Evolutionary conservation across 2,797 vertebrate species (phyloP), one percentile per base, ranked within the genome.

Genomic region (Onychomys leucogaster): DNA sequence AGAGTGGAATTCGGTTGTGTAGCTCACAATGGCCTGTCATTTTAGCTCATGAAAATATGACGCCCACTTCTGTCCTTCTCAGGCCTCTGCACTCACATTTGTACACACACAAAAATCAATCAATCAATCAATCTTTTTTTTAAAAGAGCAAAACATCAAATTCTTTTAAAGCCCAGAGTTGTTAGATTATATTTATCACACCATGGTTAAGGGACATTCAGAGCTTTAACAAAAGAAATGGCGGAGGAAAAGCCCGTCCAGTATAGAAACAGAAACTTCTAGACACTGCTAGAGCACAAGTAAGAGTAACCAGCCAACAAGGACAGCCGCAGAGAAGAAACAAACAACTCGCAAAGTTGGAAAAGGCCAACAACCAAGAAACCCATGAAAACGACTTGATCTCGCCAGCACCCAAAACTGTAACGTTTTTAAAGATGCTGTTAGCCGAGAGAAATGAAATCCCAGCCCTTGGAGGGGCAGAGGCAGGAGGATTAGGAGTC

Each of bases 171-270:
- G 4, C 11, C n/a, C n/a, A 55, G 21, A n/a, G 43, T 86, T 25
- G 16, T 55, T 71, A n/a, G 69, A 69, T 16, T 46, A 37, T 69
- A n/a, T 67, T 86, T 86, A 27, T 69, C 84, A 69, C 52, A 69
- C 69, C 19, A 25, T 37, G 21, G 65, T 52, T 69, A 52, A 86
- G 46, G 65, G 6, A 86, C 10, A 46, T 65, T 49, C 32, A 10
- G 84, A 71, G 21, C 7, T 83, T 86, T 86, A 89, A 82, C 67
- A 49, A 57, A 59, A 92, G 75, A 91, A 94, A 93, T 84, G 29
- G 78, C 43, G 63, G 89, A 84, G 80, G 21, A 71, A 91, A 92
- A 77, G 59, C 3, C 76, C 65, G 37, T 12, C 49, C n/a, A 27
- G 2, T 5, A 46, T 43, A 80, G 91, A 83, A 83, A 87, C 52